Percentiles rank a stretch among this genome's conserved stretches.
Conservation (phyloP, 2,888 invertebrate genomes). For the Germaria angustata region DNA sequence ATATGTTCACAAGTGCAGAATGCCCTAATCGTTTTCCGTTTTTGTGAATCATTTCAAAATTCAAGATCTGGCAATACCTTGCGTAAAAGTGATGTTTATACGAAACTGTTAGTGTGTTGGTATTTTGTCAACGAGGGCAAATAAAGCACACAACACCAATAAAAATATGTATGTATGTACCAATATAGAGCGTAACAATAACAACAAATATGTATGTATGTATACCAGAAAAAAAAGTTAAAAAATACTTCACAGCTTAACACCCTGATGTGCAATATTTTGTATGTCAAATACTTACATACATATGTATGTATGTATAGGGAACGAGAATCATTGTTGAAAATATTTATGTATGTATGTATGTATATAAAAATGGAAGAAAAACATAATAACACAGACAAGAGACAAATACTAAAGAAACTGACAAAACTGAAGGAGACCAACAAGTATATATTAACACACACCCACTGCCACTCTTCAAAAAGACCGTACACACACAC, state of each 20-base stretch:
- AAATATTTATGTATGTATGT: too few relatives aligned
- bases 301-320: too few relatives aligned
- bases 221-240: constrained; percentile 23
- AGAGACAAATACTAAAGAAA: constrained; percentile 69
- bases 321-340: constrained; percentile 51
- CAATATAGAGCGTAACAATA: constrained; percentile 28
- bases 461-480: constrained; percentile 6
- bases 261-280: constrained; percentile 78
- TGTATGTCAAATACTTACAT: constrained; percentile 67
- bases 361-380: not conserved
- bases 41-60: not conserved
- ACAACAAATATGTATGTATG: not conserved
- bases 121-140: constrained; percentile 54
- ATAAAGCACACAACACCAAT: constrained; percentile 20
- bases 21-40: too few relatives aligned
- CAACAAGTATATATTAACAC: constrained; percentile 48
- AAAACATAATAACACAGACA: constrained; percentile 62
- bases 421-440: constrained; percentile 63
- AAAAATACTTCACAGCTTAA: constrained; percentile 78
- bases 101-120: constrained; percentile 10
- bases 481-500: not conserved
- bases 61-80: not conserved
- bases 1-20: too few relatives aligned
- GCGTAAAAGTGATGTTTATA: not conserved
- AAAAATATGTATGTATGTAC: constrained; percentile 35